Conservation (phyloP, 2,797 vertebrate genomes). For the Coreius guichenoti region DNA sequence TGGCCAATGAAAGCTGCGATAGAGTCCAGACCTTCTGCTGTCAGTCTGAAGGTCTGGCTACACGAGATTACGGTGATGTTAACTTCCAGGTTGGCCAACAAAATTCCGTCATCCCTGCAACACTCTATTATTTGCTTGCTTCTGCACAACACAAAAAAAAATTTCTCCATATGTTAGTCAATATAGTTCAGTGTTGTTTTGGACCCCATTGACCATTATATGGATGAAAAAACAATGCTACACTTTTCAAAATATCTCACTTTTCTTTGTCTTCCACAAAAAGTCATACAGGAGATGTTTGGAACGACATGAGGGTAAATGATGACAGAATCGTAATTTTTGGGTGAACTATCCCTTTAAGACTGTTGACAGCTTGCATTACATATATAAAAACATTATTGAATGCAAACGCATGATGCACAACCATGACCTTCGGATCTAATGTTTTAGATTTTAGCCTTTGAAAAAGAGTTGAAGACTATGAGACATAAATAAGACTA, state of each 20-base stretch:
- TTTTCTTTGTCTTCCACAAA: not conserved
- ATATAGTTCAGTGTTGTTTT: not conserved
- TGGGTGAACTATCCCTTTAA: not conserved
- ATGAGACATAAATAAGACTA: constrained; percentile 46
- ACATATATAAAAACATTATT: not conserved
- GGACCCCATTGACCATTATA: not conserved
- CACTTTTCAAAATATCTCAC: not conserved
- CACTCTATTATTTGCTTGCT: not conserved
- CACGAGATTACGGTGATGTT: no score
- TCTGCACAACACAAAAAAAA: not conserved
- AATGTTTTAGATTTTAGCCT: constrained; percentile 25
- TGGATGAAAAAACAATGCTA: not conserved
- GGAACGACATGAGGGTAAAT: not conserved
- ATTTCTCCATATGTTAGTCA: not conserved
- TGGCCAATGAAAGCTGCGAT: no score
- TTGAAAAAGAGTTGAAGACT: constrained; percentile 34
- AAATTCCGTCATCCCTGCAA: not conserved
- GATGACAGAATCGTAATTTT: not conserved
- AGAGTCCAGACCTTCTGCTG: no score
- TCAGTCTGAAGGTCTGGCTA: no score
- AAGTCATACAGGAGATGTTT: not conserved
- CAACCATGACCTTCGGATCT: constrained; percentile 43
- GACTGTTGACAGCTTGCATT: constrained; percentile 18
- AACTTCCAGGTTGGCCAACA: no score
- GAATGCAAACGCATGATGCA: not conserved